Conservation (phyloP, 2,888 invertebrate genomes). For the Cheilosia pagana region DNA sequence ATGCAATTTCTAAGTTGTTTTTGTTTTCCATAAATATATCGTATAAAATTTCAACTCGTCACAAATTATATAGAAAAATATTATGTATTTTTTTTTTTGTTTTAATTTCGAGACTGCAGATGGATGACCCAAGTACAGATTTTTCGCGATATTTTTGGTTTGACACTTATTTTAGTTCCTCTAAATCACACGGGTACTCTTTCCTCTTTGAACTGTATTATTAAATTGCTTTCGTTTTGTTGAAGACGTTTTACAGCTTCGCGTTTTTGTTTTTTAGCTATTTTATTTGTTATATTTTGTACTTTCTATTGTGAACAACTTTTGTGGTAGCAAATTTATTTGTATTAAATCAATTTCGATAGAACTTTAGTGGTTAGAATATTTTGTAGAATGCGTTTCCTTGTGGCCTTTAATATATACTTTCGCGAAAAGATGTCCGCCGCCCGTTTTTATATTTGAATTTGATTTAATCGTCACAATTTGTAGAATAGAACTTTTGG, state of each 20-base stretch:
- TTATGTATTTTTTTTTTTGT: neutral
- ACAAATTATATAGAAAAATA: slow-evolving; percentile 37
- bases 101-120: slow-evolving; percentile 15
- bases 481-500: slow-evolving; percentile 55
- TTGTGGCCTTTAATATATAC: slow-evolving; percentile 52
- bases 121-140: slow-evolving; percentile 20
- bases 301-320: slow-evolving; percentile 74
- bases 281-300: slow-evolving; percentile 39
- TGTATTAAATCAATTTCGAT: slow-evolving; percentile 36
- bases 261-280: slow-evolving; percentile 14
- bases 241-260: slow-evolving; percentile 22
- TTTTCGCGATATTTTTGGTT: slow-evolving; percentile 37
- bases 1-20: slow-evolving; percentile 83
- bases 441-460: slow-evolving; percentile 59
- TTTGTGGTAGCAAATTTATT: slow-evolving; percentile 71
- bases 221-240: slow-evolving; percentile 12
- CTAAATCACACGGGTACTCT: slow-evolving; percentile 31
- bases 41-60: slow-evolving; percentile 67
- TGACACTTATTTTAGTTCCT: slow-evolving; percentile 38
- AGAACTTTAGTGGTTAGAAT: slow-evolving; percentile 50
- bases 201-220: slow-evolving; percentile 11
- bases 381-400: slow-evolving; percentile 67
- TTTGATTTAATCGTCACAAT: slow-evolving; percentile 55
- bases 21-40: slow-evolving; percentile 82
- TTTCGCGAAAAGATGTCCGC: slow-evolving; percentile 72